Percentiles rank a stretch among this genome's conserved stretches.
Evolutionary conservation across 2,888 invertebrate species (phyloP).

Genomic region (Morpho helenor): DNA sequence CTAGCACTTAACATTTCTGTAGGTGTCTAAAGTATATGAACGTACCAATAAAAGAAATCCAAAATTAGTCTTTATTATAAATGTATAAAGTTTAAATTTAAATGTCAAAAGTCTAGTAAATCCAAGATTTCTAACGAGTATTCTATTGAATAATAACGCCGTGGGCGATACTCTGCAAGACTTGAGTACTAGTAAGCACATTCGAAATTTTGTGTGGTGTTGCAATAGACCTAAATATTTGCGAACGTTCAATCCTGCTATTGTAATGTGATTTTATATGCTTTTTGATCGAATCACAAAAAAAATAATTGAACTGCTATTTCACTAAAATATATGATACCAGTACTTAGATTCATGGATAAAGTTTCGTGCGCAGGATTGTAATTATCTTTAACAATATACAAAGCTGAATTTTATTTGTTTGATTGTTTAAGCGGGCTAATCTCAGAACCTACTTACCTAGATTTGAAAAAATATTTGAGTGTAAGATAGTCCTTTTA

Average conservation of each 20-base stretch:
- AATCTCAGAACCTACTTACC: too few relatives aligned
- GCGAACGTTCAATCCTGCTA: not conserved
- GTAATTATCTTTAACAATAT: too few relatives aligned
- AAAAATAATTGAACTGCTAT: too few relatives aligned
- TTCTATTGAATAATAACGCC: slow-evolving; percentile 29
- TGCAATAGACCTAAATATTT: not conserved
- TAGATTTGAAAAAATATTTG: too few relatives aligned
- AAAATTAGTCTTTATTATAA: slow-evolving; percentile 6
- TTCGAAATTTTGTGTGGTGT: slow-evolving; percentile 13
- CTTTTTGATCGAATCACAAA: too few relatives aligned
- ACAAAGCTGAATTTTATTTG: too few relatives aligned
- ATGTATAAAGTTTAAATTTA: slow-evolving; percentile 15
- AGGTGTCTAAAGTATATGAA: slow-evolving; percentile 2
- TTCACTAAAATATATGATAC: too few relatives aligned
- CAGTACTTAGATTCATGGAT: too few relatives aligned
- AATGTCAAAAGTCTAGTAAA: not conserved
- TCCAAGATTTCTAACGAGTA: slow-evolving; percentile 6
- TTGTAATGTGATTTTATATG: too few relatives aligned
- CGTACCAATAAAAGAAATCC: slow-evolving; percentile 3
- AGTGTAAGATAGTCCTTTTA: too few relatives aligned
- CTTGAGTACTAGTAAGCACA: slow-evolving; percentile 24
- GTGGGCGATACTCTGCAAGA: slow-evolving; percentile 26
- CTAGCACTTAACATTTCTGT: slow-evolving; percentile 2
- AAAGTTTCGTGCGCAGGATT: too few relatives aligned
- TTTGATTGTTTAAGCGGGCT: too few relatives aligned